Evolutionary conservation across 2,113 vertebrate species (phyloP).

Genomic region (Microcebus griseorufus): DNA sequence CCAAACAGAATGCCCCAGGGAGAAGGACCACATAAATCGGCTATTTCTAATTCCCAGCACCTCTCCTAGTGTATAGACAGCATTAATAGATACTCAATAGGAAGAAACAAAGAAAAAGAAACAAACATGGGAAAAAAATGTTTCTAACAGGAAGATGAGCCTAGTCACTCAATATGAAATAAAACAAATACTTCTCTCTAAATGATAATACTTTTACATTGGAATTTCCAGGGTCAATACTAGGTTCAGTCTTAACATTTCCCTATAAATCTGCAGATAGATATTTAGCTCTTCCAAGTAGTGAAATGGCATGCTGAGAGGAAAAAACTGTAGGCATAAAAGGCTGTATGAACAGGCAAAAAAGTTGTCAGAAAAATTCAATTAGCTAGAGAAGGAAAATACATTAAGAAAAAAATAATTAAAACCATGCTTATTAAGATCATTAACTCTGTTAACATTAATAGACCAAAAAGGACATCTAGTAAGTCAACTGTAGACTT

Average conservation of each 20-base stretch:
- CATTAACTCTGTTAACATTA: slow-evolving; percentile 40
- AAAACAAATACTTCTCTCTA: not conserved
- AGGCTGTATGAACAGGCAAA: not conserved
- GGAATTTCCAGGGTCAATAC: not conserved
- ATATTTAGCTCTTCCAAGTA: not conserved
- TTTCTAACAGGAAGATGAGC: slow-evolving; percentile 7
- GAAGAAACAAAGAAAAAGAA: not conserved
- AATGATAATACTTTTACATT: not conserved
- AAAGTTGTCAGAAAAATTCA: slow-evolving; percentile 33
- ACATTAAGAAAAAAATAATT: not conserved
- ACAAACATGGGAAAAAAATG: not conserved
- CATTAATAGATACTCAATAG: not conserved
- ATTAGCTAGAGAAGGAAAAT: not conserved
- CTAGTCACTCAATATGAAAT: not conserved
- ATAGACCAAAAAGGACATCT: not conserved
- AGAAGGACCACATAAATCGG: not conserved
- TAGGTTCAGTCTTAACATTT: slow-evolving; percentile 17
- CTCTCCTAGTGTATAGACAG: not conserved
- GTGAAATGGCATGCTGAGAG: not conserved
- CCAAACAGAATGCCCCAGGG: not conserved
- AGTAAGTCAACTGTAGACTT: not conserved
- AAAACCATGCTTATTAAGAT: slow-evolving; percentile 46
- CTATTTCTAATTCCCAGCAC: not conserved
- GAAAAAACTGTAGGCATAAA: not conserved
- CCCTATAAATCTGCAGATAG: not conserved